Percentiles rank a stretch among this genome's conserved stretches.
Conservation (phyloP, 2,113 vertebrate genomes). For the Zapornia atra region DNA sequence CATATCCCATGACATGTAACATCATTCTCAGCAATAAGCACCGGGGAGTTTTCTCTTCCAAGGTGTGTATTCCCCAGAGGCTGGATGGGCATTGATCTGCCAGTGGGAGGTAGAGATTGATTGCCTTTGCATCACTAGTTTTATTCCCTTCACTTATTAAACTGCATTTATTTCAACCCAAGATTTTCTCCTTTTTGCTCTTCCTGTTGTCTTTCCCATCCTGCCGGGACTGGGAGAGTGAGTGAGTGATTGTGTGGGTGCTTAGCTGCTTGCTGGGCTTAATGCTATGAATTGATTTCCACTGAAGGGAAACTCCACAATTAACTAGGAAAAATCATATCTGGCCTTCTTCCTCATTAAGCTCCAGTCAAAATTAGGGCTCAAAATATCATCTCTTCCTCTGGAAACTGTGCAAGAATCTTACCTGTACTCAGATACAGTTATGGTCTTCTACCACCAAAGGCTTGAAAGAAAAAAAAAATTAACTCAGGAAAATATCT, state of each 20-base stretch:
- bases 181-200: not conserved
- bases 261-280: not conserved
- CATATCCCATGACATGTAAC: not conserved
- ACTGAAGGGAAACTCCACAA: not conserved
- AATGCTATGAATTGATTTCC: not conserved
- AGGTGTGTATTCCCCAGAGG: not conserved
- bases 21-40: not conserved
- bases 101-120: not conserved
- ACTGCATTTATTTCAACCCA: not conserved
- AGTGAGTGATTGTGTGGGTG: not conserved
- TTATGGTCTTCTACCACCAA: not conserved
- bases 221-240: fast-evolving
- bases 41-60: not conserved
- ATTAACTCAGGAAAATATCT: not conserved
- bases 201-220: not conserved
- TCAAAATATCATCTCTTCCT: not conserved
- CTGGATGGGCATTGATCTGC: not conserved
- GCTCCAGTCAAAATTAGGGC: not conserved
- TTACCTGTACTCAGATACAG: not conserved
- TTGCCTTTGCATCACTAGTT: not conserved
- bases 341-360: not conserved
- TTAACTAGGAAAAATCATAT: not conserved
- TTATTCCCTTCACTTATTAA: not conserved
- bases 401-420: not conserved
- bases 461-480: not conserved